Base-by-base conservation (phyloP, 1,140 invertebrate species). In the Vanessa tameamea region DNA sequence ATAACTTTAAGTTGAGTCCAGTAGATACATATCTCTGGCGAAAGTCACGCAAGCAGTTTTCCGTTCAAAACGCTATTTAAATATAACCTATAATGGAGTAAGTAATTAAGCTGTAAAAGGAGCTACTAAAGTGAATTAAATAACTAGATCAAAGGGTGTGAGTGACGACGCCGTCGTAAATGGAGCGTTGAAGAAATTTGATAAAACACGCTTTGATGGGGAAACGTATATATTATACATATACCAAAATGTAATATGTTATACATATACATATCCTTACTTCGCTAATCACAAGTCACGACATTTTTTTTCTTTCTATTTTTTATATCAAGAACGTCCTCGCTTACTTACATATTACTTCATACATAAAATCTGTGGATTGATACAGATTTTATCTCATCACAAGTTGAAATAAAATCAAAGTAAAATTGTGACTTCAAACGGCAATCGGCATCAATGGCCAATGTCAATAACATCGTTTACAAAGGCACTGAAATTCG, bases 401-500 rank as follows among this genome's bases (percentile, higher is more conserved):
- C 55, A 26, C 4, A 7, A 53, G 61, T 47, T 72, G 15, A 51
- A 64, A 16, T 55, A 53, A 69, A 73, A 73, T 72, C 63, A 73
- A 65, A 75, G 71, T 15, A 71, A 73, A 75, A 74, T 79, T 64
- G 71, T 72, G 68, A 79, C 75, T 69, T 78, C 73, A 79, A 80
- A 84, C 76, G 82, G 76, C 76, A 72, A 80, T 83, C 78, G 78
- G 75, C 77, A 72, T 78, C 75, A 76, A 83, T 80, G 75, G 65
- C 81, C 78, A 84, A 86, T 84, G 83, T 85, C 87, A 88, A 88
- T 84, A 88, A 80, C 80, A 77, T 75, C 80, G 79, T 86, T 82
- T 82, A 86, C 81, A 85, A 86, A 87, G 82, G 77, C 80, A 73
- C 61, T 72, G 77, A 80, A 82, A 82, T 84, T 85, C 73, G 69